These are phyloP conservation scores for Hypsopygia costalis DNA, from an alignment of 2,888 invertebrate genomes.

Conservation along the genomic window DNA sequence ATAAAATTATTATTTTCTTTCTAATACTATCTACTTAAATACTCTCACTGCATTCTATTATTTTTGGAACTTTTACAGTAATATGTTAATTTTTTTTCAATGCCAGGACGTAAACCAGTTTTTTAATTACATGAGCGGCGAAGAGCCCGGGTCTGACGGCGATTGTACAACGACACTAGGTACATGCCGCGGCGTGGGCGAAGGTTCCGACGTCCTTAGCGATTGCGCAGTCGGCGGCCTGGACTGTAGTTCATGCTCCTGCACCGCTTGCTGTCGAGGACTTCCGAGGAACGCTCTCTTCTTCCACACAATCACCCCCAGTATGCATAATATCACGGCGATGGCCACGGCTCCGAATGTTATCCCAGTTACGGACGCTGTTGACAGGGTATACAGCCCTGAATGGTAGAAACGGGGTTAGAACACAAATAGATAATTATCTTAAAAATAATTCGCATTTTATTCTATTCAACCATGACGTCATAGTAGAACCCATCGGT, in stretches of 20 bases:
- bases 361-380: slow-evolving; percentile 61
- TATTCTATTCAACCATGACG: no score
- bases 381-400: slow-evolving; percentile 64
- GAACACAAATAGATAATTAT: not conserved
- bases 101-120: no score
- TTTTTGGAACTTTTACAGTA: no score
- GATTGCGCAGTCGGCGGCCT: slow-evolving; percentile 1
- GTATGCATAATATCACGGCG: slow-evolving; percentile 31
- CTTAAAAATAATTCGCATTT: no score
- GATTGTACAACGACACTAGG: slow-evolving; percentile 46
- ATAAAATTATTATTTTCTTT: no score
- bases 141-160: slow-evolving; percentile 42
- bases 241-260: slow-evolving; percentile 32
- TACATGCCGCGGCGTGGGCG: slow-evolving; percentile 22
- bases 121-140: slow-evolving; percentile 17
- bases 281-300: slow-evolving; percentile 45
- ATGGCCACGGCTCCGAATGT: slow-evolving; percentile 50
- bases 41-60: no score
- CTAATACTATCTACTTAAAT: no score
- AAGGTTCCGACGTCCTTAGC: slow-evolving; percentile 17
- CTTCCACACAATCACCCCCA: slow-evolving; percentile 56
- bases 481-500: no score
- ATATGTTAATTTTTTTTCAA: no score
- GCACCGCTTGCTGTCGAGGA: slow-evolving; percentile 25
- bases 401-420: slow-evolving; percentile 20